phyloP scores from a whole-genome alignment of 2,888 invertebrate genomes.

The Xestia ashworthii region DNA sequence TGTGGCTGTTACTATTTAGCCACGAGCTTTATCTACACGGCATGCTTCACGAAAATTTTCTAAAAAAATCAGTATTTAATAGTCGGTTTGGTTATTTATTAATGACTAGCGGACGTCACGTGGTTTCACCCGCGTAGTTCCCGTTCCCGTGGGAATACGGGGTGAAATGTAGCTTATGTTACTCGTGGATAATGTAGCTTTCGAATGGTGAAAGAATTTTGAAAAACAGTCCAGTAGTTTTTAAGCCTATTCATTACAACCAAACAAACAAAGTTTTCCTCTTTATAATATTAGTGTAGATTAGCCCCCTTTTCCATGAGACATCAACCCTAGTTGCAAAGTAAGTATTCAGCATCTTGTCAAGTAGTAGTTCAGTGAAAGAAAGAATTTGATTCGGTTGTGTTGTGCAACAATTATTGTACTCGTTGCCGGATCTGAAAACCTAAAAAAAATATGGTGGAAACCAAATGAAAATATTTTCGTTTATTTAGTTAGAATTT shows the following conservation, averaged over 20 bases:
- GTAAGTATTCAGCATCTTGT: not conserved
- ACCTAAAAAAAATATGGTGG: not conserved
- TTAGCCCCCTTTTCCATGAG: not conserved
- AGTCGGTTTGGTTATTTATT: not conserved
- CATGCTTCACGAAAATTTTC: not conserved
- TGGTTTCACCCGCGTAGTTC: no score
- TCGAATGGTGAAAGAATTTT: no score
- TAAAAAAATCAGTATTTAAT: not conserved
- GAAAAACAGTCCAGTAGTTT: no score
- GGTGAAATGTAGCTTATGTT: no score
- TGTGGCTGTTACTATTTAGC: not conserved
- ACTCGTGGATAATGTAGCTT: no score
- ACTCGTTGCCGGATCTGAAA: not conserved
- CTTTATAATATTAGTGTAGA: no score
- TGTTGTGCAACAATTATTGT: not conserved
- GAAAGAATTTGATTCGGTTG: no score
- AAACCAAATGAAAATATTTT: not conserved
- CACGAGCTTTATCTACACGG: not conserved
- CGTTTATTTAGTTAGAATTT: no score
- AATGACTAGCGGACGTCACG: no score
- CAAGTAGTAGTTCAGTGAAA: not conserved
- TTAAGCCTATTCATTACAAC: no score
- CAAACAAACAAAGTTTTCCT: no score
- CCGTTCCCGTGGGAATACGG: no score
- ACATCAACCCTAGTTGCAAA: not conserved